These are phyloP conservation scores for Bujurquina vittata DNA, from an alignment of 2,113 vertebrate genomes.

Conservation along the genomic window DNA sequence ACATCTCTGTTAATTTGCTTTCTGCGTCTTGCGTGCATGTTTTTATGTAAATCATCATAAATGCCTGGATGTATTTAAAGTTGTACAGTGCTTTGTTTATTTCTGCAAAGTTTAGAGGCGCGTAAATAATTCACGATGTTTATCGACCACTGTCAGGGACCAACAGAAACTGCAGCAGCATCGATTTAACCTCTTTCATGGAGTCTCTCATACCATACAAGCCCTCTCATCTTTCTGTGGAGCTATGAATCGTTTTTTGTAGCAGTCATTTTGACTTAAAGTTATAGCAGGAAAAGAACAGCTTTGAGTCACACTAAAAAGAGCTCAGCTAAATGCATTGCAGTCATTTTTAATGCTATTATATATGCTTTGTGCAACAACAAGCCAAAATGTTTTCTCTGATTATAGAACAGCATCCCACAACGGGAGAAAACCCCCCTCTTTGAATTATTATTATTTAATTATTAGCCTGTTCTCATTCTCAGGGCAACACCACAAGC, in stretches of 20 bases:
- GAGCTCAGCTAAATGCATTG: neutral
- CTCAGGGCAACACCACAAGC: fast-evolving
- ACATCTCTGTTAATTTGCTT: neutral
- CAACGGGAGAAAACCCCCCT: neutral
- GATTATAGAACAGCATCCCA: neutral
- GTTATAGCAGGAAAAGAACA: neutral
- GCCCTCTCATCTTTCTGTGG: neutral
- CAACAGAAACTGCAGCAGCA: neutral
- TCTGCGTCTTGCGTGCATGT: neutral
- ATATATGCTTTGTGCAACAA: neutral
- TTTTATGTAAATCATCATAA: slow-evolving; percentile 1
- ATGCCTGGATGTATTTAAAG: neutral
- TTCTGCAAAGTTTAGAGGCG: neutral
- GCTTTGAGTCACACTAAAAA: neutral
- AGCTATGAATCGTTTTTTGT: neutral
- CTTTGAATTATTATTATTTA: fast-evolving
- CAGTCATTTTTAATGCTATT: neutral
- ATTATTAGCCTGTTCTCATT: neutral
- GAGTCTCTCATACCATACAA: neutral
- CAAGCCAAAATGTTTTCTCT: neutral
- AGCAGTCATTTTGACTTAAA: neutral
- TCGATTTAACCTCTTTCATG: neutral
- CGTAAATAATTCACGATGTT: slow-evolving; percentile 35
- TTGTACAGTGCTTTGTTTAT: neutral
- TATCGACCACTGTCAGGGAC: slow-evolving; percentile 7